A percentile compares a stretch with the other conserved stretches of the same genome.
Evolutionary conservation across 2,888 invertebrate species (phyloP).

Genomic region (Cerceris ruficornis): DNA sequence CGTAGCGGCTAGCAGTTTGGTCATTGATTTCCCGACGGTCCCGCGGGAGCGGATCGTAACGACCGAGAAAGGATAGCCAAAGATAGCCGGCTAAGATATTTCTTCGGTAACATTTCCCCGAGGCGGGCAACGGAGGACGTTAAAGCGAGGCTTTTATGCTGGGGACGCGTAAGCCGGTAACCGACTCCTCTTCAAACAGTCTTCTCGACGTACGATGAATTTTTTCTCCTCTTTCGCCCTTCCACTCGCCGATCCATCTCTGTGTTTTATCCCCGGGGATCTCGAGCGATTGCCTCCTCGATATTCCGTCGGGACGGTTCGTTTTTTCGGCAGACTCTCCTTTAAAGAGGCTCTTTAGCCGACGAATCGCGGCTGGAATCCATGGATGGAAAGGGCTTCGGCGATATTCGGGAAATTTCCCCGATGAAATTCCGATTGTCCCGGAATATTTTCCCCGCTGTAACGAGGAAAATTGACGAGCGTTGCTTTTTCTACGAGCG

Average conservation of each 20-base stretch:
- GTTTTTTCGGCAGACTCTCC: background rate
- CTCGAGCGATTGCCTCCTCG: constrained; percentile 15
- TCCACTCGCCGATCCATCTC: background rate
- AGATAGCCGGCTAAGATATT: constrained; percentile 10
- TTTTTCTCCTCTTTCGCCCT: constrained; percentile 11
- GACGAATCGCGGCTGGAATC: too few species aligned
- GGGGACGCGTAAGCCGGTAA: constrained; percentile 15
- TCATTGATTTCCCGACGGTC: constrained; percentile 11
- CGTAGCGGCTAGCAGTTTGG: background rate
- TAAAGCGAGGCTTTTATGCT: constrained; percentile 27
- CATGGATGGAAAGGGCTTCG: too few species aligned
- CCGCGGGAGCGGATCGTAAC: background rate
- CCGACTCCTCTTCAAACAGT: constrained; percentile 18
- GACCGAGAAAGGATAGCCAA: background rate
- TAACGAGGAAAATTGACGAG: too few species aligned
- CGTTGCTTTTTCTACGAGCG: too few species aligned
- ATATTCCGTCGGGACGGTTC: background rate
- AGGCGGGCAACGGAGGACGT: constrained; percentile 32
- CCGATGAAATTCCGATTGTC: too few species aligned
- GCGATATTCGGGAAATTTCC: too few species aligned
- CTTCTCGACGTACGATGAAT: constrained; percentile 10
- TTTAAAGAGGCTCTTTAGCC: constrained; percentile 4
- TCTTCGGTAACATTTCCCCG: constrained; percentile 7
- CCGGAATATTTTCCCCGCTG: too few species aligned
- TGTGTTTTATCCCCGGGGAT: constrained; percentile 25